A percentile compares a stretch with the other conserved stretches of the same genome.
phyloP scores from a whole-genome alignment of 2,113 vertebrate genomes.

The Rousettus leschenaultii region DNA sequence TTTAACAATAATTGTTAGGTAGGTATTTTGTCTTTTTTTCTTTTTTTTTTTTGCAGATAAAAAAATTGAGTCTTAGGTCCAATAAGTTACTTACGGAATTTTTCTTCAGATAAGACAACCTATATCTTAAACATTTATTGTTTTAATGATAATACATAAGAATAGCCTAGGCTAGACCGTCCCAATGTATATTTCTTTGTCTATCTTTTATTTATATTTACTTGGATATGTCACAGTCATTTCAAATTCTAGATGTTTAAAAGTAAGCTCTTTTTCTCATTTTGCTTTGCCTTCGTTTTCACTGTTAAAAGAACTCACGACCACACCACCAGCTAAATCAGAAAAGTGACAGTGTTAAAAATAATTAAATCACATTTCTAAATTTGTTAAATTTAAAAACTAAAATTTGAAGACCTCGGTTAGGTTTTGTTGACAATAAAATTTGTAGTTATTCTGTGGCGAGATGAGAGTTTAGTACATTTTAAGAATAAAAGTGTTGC shows the following conservation, averaged over 20 bases:
- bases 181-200: not conserved
- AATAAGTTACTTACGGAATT: not conserved
- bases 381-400: constrained; percentile 36
- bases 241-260: not conserved
- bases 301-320: not conserved
- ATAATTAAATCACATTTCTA: not conserved
- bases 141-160: constrained; percentile 4
- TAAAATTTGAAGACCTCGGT: not conserved
- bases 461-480: not conserved
- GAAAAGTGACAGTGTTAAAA: not conserved
- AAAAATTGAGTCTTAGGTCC: not conserved
- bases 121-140: not conserved
- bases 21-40: not conserved
- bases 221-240: not conserved
- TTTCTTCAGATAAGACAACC: not conserved
- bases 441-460: not conserved
- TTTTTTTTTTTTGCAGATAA: not conserved
- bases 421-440: not conserved
- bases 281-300: constrained; percentile 6
- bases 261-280: not conserved
- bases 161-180: not conserved
- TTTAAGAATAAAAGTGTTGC: constrained; percentile 20
- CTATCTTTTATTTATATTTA: constrained; percentile 10
- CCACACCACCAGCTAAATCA: not conserved
- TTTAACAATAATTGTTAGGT: constrained; percentile 19